phyloP scores from a whole-genome alignment of 2,888 invertebrate genomes.

The Doris montereyensis region DNA sequence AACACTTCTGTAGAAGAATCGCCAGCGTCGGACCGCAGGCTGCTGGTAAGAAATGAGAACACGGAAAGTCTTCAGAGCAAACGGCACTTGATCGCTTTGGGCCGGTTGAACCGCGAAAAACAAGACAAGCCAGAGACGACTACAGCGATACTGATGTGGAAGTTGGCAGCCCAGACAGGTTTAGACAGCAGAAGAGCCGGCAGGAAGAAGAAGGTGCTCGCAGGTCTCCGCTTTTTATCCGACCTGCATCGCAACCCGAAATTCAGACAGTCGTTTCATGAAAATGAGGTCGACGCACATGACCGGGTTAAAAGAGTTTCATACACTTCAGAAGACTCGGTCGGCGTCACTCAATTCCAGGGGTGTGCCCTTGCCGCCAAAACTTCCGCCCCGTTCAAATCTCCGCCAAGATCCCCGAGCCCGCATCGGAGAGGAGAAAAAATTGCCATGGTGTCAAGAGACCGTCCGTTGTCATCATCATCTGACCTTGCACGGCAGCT shows the following conservation, averaged over 20 bases:
- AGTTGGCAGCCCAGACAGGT: no score
- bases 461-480: constrained; percentile 53
- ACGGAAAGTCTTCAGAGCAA: no score
- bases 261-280: constrained; percentile 53
- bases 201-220: constrained; percentile 37
- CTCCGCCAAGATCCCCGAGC: constrained; percentile 45
- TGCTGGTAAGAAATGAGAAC: constrained; percentile 17
- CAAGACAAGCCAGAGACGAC: no score
- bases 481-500: constrained; percentile 48
- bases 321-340: constrained; percentile 46
- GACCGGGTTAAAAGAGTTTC: constrained; percentile 54
- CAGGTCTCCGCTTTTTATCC: constrained; percentile 52
- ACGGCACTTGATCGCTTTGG: no score
- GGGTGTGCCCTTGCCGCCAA: constrained; percentile 45
- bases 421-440: constrained; percentile 46
- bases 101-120: no score
- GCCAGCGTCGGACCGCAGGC: constrained; percentile 12
- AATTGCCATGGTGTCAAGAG: constrained; percentile 54
- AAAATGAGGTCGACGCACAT: constrained; percentile 59
- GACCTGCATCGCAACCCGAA: constrained; percentile 57
- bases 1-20: constrained; percentile 5
- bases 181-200: no score
- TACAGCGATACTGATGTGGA: no score
- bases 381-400: constrained; percentile 51
- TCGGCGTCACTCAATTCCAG: constrained; percentile 41